These are phyloP conservation scores for Onychostruthus taczanowskii DNA, from an alignment of 2,113 vertebrate genomes.

Conservation along the genomic window DNA sequence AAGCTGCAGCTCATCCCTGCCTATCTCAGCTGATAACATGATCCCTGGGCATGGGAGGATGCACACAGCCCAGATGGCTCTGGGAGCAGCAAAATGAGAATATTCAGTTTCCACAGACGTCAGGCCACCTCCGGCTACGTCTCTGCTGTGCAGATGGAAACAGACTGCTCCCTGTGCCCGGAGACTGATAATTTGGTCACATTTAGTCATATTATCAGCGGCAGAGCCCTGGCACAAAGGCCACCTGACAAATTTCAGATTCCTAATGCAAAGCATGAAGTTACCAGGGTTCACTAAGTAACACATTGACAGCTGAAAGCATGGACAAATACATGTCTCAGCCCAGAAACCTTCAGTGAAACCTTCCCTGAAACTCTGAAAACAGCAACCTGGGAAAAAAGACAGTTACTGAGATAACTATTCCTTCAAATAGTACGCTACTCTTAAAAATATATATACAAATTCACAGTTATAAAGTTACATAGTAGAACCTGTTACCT, in stretches of 20 bases:
- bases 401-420: not conserved
- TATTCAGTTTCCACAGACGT: not conserved
- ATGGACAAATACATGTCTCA: not conserved
- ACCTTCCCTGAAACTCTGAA: not conserved
- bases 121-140: not conserved
- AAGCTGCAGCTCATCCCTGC: not conserved
- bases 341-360: not conserved
- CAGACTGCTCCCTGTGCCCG: not conserved
- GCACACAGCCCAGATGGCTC: not conserved
- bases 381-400: not conserved
- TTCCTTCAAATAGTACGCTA: not conserved
- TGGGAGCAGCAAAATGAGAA: not conserved
- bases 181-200: not conserved
- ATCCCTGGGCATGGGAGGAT: not conserved
- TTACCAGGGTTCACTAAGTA: not conserved
- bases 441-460: not conserved
- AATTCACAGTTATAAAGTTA: not conserved
- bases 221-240: not conserved
- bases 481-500: not conserved
- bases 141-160: not conserved
- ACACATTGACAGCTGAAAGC: not conserved
- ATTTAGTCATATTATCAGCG: not conserved
- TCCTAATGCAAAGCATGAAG: not conserved
- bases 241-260: not conserved
- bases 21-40: not conserved